Percentiles rank a stretch among this genome's conserved stretches.
These are phyloP conservation scores for Idaea straminata DNA, from an alignment of 2,888 invertebrate genomes.

Conservation along the genomic window DNA sequence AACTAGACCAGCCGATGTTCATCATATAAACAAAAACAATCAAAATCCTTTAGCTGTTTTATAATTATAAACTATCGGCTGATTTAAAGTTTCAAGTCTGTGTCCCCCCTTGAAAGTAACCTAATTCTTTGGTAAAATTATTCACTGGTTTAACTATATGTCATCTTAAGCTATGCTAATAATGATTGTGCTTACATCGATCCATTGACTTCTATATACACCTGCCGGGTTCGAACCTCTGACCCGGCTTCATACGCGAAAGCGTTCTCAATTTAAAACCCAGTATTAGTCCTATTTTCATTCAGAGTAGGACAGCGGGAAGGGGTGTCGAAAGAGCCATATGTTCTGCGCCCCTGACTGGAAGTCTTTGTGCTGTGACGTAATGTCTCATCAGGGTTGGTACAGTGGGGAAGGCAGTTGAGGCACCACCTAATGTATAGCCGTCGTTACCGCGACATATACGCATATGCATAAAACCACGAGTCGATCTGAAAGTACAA, in stretches of 20 bases:
- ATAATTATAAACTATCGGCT: not conserved
- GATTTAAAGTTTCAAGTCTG: not conserved
- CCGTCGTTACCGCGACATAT: slow-evolving; percentile 91
- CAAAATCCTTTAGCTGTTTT: not conserved
- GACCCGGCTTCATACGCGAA: slow-evolving; percentile 14
- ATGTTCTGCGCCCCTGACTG: slow-evolving; percentile 97
- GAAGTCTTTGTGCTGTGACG: slow-evolving; percentile 91
- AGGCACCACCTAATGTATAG: slow-evolving; percentile 95
- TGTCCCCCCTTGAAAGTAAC: slow-evolving; percentile 23
- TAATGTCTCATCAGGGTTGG: slow-evolving; percentile 98
- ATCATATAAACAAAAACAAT: not conserved
- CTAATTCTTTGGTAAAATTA: slow-evolving; percentile 70
- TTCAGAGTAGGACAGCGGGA: slow-evolving; percentile 88
- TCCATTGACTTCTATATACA: slow-evolving; percentile 42
- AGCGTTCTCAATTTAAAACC: slow-evolving; percentile 18
- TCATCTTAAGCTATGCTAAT: slow-evolving; percentile 48
- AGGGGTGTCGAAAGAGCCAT: slow-evolving; percentile 97
- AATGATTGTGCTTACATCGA: slow-evolving; percentile 48
- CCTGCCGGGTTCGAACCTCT: slow-evolving; percentile 27
- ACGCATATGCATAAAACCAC: slow-evolving; percentile 98
- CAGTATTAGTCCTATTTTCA: slow-evolving; percentile 25
- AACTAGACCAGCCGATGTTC: not conserved
- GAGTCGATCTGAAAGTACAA: slow-evolving; percentile 87
- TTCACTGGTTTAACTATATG: slow-evolving; percentile 62
- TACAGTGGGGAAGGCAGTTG: slow-evolving; percentile 94